phyloP scores from a whole-genome alignment of 1,140 invertebrate species.

The Euwallacea fornicatus region DNA sequence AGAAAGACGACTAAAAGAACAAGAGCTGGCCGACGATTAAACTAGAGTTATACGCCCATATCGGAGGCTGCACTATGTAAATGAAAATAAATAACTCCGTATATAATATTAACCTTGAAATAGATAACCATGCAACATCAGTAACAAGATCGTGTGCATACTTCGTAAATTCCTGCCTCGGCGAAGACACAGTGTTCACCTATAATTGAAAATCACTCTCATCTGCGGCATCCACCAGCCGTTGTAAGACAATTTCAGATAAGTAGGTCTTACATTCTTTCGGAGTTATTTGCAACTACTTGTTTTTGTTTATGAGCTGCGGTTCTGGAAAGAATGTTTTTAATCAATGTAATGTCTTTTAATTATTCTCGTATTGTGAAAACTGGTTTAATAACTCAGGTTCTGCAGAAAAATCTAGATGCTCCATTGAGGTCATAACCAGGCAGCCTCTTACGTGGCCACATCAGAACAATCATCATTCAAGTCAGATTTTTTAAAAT shows the following conservation, averaged over 20 bases:
- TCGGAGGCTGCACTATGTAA: constrained; percentile 20
- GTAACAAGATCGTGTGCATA: constrained; percentile 37
- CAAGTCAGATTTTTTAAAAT: no score
- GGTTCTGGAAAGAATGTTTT: constrained; percentile 19
- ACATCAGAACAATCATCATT: no score
- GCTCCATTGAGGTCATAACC: no score
- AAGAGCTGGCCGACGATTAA: constrained; percentile 9
- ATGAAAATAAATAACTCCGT: constrained; percentile 27
- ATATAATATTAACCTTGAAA: constrained; percentile 34
- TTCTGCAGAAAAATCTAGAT: no score
- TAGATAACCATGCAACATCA: constrained; percentile 30
- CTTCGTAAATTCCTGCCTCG: constrained; percentile 25
- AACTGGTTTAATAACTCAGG: constrained; percentile 1
- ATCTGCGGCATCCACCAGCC: constrained; percentile 23
- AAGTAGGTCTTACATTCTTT: constrained; percentile 34
- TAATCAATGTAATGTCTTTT: constrained; percentile 16
- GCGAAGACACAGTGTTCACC: constrained; percentile 34
- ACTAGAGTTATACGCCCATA: constrained; percentile 16
- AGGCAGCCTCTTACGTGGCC: no score
- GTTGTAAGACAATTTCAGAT: constrained; percentile 33
- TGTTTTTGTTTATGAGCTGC: constrained; percentile 17
- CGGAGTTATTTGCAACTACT: constrained; percentile 17
- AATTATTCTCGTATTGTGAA: constrained; percentile 15
- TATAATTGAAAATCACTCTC: constrained; percentile 38
- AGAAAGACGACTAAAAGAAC: constrained; percentile 9